A percentile compares a stretch with the other conserved stretches of the same genome.
These are phyloP conservation scores for Cranoglanis bouderius DNA, from an alignment of 2,113 vertebrate genomes.

Conservation along the genomic window DNA sequence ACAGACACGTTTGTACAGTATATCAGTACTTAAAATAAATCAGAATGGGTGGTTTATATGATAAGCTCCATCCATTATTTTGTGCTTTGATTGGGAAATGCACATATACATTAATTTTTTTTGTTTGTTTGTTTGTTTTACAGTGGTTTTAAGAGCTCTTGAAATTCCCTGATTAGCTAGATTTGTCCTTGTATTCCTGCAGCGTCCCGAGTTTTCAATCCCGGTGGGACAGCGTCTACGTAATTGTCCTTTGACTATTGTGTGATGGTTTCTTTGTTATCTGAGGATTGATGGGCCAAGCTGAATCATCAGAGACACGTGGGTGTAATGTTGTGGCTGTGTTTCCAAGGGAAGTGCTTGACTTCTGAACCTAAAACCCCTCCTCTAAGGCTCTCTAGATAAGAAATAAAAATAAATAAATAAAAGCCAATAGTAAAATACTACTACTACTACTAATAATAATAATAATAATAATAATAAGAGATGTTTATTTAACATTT, in stretches of 20 bases:
- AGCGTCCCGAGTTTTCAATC: not conserved
- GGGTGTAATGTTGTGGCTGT: slow-evolving; percentile 26
- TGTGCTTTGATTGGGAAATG: not conserved
- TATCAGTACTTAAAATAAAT: not conserved
- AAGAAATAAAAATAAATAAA: not conserved
- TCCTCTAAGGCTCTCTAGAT: not conserved
- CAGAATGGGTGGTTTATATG: not conserved
- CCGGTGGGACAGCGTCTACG: not conserved
- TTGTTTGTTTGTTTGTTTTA: not conserved
- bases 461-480: not conserved
- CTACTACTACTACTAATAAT: not conserved
- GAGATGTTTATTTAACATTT: too few species aligned
- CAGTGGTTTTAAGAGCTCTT: not conserved
- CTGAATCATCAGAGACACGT: slow-evolving; percentile 14
- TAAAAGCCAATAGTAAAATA: not conserved
- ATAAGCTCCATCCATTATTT: not conserved
- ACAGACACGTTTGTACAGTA: not conserved
- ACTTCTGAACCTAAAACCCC: slow-evolving; percentile 13
- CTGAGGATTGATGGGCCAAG: not conserved
- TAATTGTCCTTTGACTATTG: not conserved
- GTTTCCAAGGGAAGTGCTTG: slow-evolving; percentile 10
- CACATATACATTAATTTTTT: too few species aligned
- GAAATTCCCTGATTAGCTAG: not conserved
- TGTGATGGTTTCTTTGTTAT: not conserved
- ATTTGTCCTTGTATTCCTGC: not conserved